Percentiles rank a stretch among this genome's conserved stretches.
Conservation (phyloP, 2,888 invertebrate species). For the Xanthia icteritia region DNA sequence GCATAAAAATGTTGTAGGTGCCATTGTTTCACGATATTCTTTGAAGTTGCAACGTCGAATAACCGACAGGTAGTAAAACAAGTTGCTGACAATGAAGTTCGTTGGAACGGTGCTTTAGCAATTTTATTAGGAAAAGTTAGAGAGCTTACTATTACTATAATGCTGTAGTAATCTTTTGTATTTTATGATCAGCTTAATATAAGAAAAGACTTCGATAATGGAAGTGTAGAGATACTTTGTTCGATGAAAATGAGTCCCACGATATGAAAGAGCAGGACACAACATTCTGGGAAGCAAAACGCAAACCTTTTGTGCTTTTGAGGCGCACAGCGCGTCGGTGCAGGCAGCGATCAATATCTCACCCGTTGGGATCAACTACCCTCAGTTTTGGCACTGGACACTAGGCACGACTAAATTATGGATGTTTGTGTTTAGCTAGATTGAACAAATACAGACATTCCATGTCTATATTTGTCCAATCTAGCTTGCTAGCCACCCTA, state of each 20-base stretch:
- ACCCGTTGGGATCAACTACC: conserved; percentile 56
- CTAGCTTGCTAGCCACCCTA: conserved; percentile 1
- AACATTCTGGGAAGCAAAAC: conserved; percentile 35
- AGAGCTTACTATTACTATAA: conserved; percentile 9
- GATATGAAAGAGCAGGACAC: conserved; percentile 38
- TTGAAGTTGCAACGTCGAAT: conserved; percentile 21
- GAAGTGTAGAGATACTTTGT: conserved; percentile 26
- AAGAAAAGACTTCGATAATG: conserved; percentile 16
- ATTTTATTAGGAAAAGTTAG: conserved; percentile 27
- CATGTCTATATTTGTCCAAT: conserved; percentile 41
- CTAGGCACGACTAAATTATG: conserved; percentile 58
- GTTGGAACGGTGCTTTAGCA: conserved; percentile 16
- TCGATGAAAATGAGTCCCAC: conserved; percentile 11
- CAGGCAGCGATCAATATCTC: conserved; percentile 66
- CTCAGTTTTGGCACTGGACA: conserved; percentile 62
- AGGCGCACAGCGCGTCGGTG: conserved; percentile 56
- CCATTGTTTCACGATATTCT: conserved; percentile 27
- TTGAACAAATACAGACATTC: no score
- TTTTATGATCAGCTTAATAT: conserved; percentile 24
- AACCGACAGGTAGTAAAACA: conserved; percentile 38
- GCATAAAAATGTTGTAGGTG: conserved; percentile 10
- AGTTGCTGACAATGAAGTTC: conserved; percentile 24
- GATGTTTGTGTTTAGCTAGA: conserved; percentile 40
- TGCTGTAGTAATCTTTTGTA: conserved; percentile 18
- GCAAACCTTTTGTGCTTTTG: conserved; percentile 41